Percentiles rank a stretch among this genome's conserved stretches.
Conservation (phyloP, 2,797 vertebrate genomes). For the Schizothorax lantsangensis region DNA sequence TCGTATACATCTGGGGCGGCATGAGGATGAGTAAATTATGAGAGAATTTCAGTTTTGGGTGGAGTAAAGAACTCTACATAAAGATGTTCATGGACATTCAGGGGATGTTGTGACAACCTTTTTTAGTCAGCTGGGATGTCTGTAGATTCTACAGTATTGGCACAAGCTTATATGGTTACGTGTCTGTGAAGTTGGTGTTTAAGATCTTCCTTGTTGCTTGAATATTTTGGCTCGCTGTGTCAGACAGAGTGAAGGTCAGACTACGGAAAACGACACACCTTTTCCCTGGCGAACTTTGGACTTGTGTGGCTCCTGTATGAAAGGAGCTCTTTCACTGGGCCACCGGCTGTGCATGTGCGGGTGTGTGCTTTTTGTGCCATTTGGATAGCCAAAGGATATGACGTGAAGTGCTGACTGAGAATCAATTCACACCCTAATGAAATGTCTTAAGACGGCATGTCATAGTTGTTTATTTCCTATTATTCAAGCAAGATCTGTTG, state of each 20-base stretch:
- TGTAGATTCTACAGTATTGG: not conserved
- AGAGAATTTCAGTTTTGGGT: not conserved
- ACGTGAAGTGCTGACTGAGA: not conserved
- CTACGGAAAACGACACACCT: slow-evolving; percentile 31
- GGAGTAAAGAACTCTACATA: not conserved
- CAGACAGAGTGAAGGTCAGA: slow-evolving; percentile 30
- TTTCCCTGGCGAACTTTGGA: slow-evolving; percentile 1
- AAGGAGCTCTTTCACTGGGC: slow-evolving; percentile 20
- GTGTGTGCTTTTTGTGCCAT: slow-evolving; percentile 32
- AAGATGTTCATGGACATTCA: not conserved
- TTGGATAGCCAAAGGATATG: slow-evolving; percentile 34
- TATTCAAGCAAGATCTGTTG: not conserved
- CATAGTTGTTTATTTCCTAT: slow-evolving; percentile 18
- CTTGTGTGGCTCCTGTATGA: slow-evolving; percentile 19
- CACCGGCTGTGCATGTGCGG: not conserved
- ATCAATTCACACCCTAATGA: slow-evolving; percentile 12
- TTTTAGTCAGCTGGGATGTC: not conserved
- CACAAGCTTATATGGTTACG: not conserved
- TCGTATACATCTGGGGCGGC: not conserved
- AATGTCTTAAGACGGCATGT: slow-evolving; percentile 20
- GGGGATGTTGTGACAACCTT: not conserved
- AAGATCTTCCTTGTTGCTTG: not conserved
- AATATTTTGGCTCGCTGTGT: not conserved
- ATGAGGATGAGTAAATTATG: not conserved
- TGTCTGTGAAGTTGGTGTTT: not conserved